phyloP scores from a whole-genome alignment of 1,140 invertebrate genomes.

The Brachionus sp. region DNA sequence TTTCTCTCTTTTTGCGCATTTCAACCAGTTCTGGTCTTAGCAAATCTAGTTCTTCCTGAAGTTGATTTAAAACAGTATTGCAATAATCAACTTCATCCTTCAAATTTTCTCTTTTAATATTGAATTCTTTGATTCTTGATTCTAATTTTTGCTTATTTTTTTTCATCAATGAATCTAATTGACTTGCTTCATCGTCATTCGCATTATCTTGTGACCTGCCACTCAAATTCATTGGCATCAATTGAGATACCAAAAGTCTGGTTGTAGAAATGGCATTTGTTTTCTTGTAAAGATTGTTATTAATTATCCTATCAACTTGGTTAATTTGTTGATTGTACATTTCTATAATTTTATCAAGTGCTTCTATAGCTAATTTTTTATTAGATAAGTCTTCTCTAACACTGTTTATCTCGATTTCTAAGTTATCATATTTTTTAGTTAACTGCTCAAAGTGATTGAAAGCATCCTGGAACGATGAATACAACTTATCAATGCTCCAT shows the following conservation, averaged over 20 bases:
- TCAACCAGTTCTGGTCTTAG: conserved; percentile 29
- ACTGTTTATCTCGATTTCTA: conserved; percentile 10
- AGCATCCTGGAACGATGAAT: conserved; percentile 24
- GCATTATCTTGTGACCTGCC: background rate
- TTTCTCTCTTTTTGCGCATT: conserved; percentile 38
- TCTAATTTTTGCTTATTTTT: conserved; percentile 7
- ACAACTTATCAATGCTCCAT: conserved; percentile 28
- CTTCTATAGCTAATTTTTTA: conserved; percentile 26
- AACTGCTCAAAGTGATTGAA: conserved; percentile 13
- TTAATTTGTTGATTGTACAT: conserved; percentile 9
- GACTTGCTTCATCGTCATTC: background rate
- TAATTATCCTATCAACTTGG: background rate
- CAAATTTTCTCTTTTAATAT: conserved; percentile 9
- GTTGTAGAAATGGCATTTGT: conserved; percentile 26
- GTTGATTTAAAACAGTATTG: conserved; percentile 5
- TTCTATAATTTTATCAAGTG: conserved; percentile 40
- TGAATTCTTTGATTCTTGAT: background rate
- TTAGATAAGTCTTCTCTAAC: conserved; percentile 8
- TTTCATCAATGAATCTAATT: conserved; percentile 26
- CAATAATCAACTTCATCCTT: conserved; percentile 16
- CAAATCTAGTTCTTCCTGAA: conserved; percentile 28
- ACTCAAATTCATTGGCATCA: conserved; percentile 25
- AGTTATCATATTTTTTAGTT: conserved; percentile 30
- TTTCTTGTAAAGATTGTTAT: conserved; percentile 28
- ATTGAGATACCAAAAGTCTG: conserved; percentile 9